These are phyloP conservation scores for Hydrolagus colliei DNA, from an alignment of 2,797 vertebrate genomes.

Conservation along the genomic window DNA sequence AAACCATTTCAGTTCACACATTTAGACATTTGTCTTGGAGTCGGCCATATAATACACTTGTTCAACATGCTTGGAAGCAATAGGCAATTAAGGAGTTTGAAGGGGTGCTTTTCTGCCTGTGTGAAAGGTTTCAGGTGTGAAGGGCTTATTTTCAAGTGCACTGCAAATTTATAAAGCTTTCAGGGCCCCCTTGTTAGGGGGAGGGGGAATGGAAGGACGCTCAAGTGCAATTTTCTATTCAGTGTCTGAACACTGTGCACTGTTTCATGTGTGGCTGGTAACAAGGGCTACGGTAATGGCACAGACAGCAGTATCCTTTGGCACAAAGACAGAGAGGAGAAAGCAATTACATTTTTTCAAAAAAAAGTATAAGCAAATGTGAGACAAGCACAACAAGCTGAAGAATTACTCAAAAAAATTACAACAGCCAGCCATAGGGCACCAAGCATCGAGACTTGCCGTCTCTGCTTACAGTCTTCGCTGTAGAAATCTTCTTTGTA, in stretches of 20 bases:
- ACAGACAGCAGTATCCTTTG: constrained; percentile 81
- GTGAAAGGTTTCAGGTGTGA: constrained; percentile 99
- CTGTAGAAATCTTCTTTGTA: not conserved
- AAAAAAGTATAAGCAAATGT: constrained; percentile 30
- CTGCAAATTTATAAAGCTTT: constrained; percentile 96
- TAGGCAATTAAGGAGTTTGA: constrained; percentile 99
- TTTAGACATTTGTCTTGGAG: constrained; percentile 78
- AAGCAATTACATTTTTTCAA: constrained; percentile 13
- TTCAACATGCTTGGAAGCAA: constrained; percentile 88
- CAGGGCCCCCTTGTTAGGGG: constrained; percentile 68
- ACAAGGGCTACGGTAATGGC: constrained; percentile 76
- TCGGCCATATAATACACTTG: constrained; percentile 83
- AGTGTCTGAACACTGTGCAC: constrained; percentile 81
- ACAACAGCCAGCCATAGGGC: constrained; percentile 18
- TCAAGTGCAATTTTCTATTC: constrained; percentile 99
- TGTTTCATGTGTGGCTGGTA: constrained; percentile 72
- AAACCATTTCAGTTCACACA: constrained; percentile 87
- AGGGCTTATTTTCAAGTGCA: constrained; percentile 98
- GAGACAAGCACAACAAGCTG: constrained; percentile 23
- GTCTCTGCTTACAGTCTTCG: not conserved
- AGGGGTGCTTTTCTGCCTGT: constrained; percentile 87
- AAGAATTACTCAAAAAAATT: constrained; percentile 20
- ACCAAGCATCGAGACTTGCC: not conserved
- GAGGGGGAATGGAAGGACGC: constrained; percentile 84
- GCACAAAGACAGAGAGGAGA: constrained; percentile 63